phyloP scores from a whole-genome alignment of 2,797 vertebrate genomes.

The Peromyscus melanophrys region DNA sequence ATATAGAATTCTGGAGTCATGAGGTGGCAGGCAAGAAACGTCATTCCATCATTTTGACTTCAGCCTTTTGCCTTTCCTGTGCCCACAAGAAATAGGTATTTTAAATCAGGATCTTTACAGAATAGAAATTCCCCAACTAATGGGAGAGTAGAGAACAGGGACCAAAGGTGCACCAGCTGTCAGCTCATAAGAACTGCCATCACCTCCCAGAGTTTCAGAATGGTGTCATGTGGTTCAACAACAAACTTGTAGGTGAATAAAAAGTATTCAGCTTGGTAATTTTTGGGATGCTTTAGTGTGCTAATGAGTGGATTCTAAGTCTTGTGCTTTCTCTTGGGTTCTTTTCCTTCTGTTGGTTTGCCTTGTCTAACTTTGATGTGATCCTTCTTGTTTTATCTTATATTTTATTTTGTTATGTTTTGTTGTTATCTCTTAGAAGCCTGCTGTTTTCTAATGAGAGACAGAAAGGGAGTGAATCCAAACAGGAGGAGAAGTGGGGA shows the following conservation, averaged over 20 bases:
- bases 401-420: not conserved
- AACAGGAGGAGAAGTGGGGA: not conserved
- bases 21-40: not conserved
- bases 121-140: not conserved
- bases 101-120: not conserved
- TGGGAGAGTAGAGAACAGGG: not conserved
- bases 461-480: not conserved
- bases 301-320: not conserved
- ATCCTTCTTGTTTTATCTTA: not conserved
- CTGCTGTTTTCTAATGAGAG: not conserved
- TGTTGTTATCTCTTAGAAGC: no score
- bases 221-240: not conserved
- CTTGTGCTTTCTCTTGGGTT: not conserved
- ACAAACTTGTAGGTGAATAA: not conserved
- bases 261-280: not conserved
- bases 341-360: not conserved
- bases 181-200: not conserved
- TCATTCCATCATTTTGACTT: conserved; percentile 31
- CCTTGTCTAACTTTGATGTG: not conserved
- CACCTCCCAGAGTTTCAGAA: not conserved
- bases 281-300: not conserved
- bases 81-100: conserved; percentile 6
- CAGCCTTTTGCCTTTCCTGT: not conserved
- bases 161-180: not conserved
- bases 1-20: conserved; percentile 43